These are phyloP conservation scores for Ceuthmochares aereus DNA, from an alignment of 2,113 vertebrate species.

Conservation along the genomic window DNA sequence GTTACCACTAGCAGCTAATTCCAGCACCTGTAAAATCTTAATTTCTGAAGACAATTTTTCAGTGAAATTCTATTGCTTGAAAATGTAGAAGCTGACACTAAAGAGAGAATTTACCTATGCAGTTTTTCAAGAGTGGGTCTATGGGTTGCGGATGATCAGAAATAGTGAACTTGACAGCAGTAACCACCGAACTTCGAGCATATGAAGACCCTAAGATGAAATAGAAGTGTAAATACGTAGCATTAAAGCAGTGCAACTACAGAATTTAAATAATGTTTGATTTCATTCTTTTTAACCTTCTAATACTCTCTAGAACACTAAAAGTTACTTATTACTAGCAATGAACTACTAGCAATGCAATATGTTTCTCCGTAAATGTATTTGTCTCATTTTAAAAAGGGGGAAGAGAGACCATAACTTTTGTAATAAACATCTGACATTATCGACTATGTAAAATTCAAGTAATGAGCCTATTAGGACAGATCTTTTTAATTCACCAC, in stretches of 20 bases:
- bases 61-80: neutral
- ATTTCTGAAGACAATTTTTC: neutral
- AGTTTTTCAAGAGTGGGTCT: conserved; percentile 96
- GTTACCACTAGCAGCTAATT: neutral
- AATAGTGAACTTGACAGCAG: conserved; percentile 98
- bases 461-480: neutral
- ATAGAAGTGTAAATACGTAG: neutral
- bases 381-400: neutral
- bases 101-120: conserved; percentile 86
- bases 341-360: neutral
- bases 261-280: neutral
- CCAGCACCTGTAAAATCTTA: neutral
- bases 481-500: neutral
- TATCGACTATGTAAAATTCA: neutral
- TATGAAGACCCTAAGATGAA: conserved; percentile 90
- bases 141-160: conserved; percentile 97
- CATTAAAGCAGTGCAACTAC: neutral
- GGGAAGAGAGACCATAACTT: accelerated
- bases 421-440: neutral
- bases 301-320: neutral
- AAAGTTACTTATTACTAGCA: neutral
- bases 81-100: neutral
- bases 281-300: neutral
- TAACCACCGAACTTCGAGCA: conserved; percentile 96
- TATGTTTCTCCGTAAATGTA: neutral